Base-by-base conservation (phyloP, 2,113 vertebrate genomes). In the Penelope pileata region DNA sequence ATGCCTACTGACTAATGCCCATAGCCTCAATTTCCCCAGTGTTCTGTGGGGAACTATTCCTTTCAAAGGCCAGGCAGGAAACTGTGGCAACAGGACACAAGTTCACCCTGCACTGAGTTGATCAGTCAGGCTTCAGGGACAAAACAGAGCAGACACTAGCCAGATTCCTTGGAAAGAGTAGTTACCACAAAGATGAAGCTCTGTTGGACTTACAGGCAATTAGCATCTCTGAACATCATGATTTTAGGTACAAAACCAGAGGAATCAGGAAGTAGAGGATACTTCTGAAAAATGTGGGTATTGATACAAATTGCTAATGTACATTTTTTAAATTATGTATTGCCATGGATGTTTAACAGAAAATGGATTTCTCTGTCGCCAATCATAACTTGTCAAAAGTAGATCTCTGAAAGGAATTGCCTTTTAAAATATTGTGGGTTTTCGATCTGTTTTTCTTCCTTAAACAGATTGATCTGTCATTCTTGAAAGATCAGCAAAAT, bases 391-490 rank as follows among this genome's bases (percentile, higher is more conserved):
- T 93, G 75, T 94, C 83, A 95, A 88, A 88, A 68, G 53, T 70
- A 54, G 68, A 88, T 11, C 12, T 93, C 85, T 92, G 83, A 86
- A 93, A 91, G 59, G 73, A 95, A 88, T 83, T 93, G 34, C 83
- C 77, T 91, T 89, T 83, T 94, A 74, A 94, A 91, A 93, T 73
- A 60, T 74, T 94, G 72, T 93, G 45, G 68, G 30, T 38, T 94
- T 96, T 93, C 76, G 78, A 51, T 88, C 83, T 42, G 92, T 95
- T 96, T 94, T 91, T 89, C 64, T 83, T 92, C 59, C 67, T 85
- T 93, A 93, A 96, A 95, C 59, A 92, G 81, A 94, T 90, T 91
- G 93, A 90, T 93, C 70, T 96, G 75, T 90, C 87, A 86, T 86
- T 91, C 63, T 88, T 91, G 90, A 90, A 94, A 88, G 79, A 95